Percentiles rank a stretch among this genome's conserved stretches.
Evolutionary conservation across 1,140 invertebrate species (phyloP).

Genomic region (Trichoplusia ni): DNA sequence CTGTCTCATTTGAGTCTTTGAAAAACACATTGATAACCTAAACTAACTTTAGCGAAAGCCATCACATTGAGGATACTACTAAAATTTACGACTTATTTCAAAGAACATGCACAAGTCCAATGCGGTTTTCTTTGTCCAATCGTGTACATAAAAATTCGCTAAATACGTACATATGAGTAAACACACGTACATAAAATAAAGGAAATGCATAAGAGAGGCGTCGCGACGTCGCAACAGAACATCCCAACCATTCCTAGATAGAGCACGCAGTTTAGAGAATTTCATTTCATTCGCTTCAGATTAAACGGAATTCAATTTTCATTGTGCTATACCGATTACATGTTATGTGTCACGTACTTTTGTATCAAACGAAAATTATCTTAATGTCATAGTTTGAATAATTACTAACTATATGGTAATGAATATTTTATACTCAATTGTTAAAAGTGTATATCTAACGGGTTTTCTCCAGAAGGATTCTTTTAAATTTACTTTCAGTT

Average conservation of each 20-base stretch:
- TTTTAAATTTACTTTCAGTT: no score
- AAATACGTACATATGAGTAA: slow-evolving; percentile 15
- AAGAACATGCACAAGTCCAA: slow-evolving; percentile 4
- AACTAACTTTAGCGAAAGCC: no score
- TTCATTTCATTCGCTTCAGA: slow-evolving; percentile 67
- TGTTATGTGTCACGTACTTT: slow-evolving; percentile 28
- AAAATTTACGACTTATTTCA: slow-evolving; percentile 12
- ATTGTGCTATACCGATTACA: slow-evolving; percentile 52
- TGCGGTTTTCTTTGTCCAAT: slow-evolving; percentile 24
- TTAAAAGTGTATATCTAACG: no score
- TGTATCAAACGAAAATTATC: slow-evolving; percentile 17
- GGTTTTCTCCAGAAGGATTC: no score
- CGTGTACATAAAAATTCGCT: slow-evolving; percentile 10
- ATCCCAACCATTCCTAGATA: slow-evolving; percentile 63
- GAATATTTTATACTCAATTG: no score
- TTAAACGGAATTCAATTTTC: slow-evolving; percentile 71
- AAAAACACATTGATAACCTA: no score
- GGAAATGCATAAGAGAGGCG: slow-evolving; percentile 27
- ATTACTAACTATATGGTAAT: no score
- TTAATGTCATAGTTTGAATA: slow-evolving; percentile 4
- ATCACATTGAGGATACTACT: no score
- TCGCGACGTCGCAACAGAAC: slow-evolving; percentile 41
- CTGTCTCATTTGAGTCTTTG: no score
- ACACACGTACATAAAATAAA: slow-evolving; percentile 31
- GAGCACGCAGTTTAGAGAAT: slow-evolving; percentile 72